Evolutionary conservation across 2,888 invertebrate genomes (phyloP).

Genomic region (Venusia cambrica): DNA sequence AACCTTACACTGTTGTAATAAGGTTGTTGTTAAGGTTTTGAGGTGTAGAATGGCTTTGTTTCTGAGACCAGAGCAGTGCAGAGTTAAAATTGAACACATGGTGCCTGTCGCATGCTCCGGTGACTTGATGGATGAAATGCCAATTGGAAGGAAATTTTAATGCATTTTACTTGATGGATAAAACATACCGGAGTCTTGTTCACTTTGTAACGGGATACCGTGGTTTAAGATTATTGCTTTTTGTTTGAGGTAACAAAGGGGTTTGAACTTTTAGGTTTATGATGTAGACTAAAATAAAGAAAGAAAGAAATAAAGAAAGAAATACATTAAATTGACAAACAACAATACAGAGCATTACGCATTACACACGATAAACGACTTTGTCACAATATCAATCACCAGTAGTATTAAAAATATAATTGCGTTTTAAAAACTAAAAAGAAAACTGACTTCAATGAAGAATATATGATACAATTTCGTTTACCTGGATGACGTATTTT

Average conservation of each 20-base stretch:
- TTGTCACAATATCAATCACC: no score
- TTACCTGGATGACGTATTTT: no score
- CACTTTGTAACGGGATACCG: conserved; percentile 11
- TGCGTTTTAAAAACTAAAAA: no score
- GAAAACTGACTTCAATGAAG: no score
- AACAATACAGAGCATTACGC: no score
- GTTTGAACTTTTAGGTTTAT: no score
- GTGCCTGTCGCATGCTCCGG: conserved; percentile 37
- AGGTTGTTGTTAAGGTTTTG: conserved; percentile 25
- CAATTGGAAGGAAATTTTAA: conserved; percentile 33
- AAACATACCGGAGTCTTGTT: conserved; percentile 18
- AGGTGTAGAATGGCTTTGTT: conserved; percentile 19
- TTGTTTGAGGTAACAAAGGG: not conserved
- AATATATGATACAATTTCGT: no score
- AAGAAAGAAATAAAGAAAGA: no score
- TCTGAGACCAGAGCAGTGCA: conserved; percentile 33
- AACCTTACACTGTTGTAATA: conserved; percentile 27
- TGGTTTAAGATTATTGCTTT: conserved; percentile 1
- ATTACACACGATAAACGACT: no score
- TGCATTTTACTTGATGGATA: conserved; percentile 29
- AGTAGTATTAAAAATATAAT: no score
- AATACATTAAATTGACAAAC: no score
- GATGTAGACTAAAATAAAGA: no score
- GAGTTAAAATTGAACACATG: conserved; percentile 56
- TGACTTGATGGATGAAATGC: conserved; percentile 48